These are phyloP conservation scores for Aythya baeri DNA, from an alignment of 2,113 vertebrate genomes.

Conservation along the genomic window DNA sequence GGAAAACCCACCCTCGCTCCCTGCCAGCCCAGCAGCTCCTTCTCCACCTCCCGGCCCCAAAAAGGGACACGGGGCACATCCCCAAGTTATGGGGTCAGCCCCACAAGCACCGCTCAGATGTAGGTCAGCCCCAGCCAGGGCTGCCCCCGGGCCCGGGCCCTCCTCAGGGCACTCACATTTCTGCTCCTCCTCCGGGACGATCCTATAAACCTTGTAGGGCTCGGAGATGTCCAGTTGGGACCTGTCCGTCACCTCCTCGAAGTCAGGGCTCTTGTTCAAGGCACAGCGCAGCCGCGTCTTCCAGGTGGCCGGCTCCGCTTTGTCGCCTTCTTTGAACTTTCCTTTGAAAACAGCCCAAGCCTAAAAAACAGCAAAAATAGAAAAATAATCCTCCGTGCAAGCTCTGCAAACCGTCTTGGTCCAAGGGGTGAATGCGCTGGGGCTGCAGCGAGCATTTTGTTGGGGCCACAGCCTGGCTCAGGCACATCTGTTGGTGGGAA, in stretches of 20 bases:
- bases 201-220: slow-evolving; percentile 98
- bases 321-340: slow-evolving; percentile 97
- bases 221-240: slow-evolving; percentile 98
- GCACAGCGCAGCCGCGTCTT: slow-evolving; percentile 97
- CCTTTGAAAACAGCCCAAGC: slow-evolving; percentile 99
- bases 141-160: too few relatives aligned
- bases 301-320: slow-evolving; percentile 97
- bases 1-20: background rate
- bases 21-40: background rate
- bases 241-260: slow-evolving; percentile 96
- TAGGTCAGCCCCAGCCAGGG: background rate
- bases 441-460: background rate
- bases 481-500: background rate
- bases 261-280: slow-evolving; percentile 97
- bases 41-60: too few relatives aligned
- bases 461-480: background rate
- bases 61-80: background rate
- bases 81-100: background rate
- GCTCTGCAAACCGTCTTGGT: background rate
- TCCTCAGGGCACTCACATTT: slow-evolving; percentile 80
- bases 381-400: background rate
- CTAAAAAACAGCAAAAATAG: slow-evolving; percentile 64
- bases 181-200: slow-evolving; percentile 95
- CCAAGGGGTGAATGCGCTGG: background rate
- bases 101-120: background rate